Evolutionary conservation across 2,888 invertebrate species (phyloP).

Genomic region (Coremacera marginata): DNA sequence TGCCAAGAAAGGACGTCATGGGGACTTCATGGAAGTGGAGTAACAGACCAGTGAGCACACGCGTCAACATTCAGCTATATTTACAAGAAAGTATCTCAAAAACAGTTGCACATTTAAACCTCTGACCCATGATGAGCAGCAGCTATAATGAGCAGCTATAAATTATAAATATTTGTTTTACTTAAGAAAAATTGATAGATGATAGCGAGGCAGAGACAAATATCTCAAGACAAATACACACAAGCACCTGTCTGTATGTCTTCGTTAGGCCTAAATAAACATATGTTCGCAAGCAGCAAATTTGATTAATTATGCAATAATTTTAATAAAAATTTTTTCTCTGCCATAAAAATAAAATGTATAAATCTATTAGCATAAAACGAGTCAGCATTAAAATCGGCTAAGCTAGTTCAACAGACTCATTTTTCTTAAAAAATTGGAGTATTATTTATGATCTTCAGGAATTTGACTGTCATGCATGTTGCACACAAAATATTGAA

Average conservation of each 20-base stretch:
- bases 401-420: conserved; percentile 27
- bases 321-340: not conserved
- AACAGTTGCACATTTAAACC: conserved; percentile 30
- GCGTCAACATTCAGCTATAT: not conserved
- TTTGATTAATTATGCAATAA: conserved; percentile 34
- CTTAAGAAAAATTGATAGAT: conserved; percentile 36
- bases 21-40: conserved; percentile 40
- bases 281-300: not conserved
- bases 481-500: not conserved
- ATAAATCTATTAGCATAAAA: not conserved
- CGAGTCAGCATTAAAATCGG: not conserved
- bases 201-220: not conserved
- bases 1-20: conserved; percentile 41
- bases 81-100: not conserved
- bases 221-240: not conserved
- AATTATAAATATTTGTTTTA: conserved; percentile 45
- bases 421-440: conserved; percentile 21
- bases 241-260: conserved; percentile 22
- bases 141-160: conserved; percentile 24
- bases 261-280: not conserved
- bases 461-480: conserved; percentile 29
- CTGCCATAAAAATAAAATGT: not conserved
- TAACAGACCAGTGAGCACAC: not conserved
- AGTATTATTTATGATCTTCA: conserved; percentile 30
- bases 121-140: not conserved